Evolutionary conservation across 1,140 invertebrate species (phyloP), one percentile per base, ranked within the genome.

Genomic region (Plodia interpunctella): DNA sequence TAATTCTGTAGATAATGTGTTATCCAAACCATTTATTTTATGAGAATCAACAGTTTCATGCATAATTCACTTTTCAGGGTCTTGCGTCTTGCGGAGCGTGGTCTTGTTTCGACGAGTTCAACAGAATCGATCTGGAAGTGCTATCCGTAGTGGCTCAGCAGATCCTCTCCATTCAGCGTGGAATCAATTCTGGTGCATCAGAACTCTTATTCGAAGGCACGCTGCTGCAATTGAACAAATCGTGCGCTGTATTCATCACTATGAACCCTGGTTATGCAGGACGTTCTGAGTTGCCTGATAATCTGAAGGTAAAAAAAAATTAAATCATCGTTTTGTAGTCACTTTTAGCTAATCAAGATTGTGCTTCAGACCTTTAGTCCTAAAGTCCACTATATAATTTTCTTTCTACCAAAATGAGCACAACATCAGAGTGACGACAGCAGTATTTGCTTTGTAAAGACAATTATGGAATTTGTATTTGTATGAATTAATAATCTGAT

Each of bases 61-160:
- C 9, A 49, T 18, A 17, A 17, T 19, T 49, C n/a, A 59, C 13
- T 44, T 62, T 74, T 38, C 51, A 92, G 94, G 98, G 98, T 61
- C 87, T 99, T 44, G 97, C 97, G 2, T 97, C 97, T 0, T 97
- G 96, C 75, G 98, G 98, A 8, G 97, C 98, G 0, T 99, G 97
- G 97, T 96, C 97, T 0, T 99, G 98, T 85, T 98, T 99, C 79
- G 98, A 99, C 78, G 98, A 99, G 87, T 99, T 99, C 82, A 96
- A 96, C 78, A 92, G 95, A 10, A 96, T 96, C 63, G 94, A 96
- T 74, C 77, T 96, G 30, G 95, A 96, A 85, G 97, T 98, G 38
- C 79, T 98, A 25, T 99, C 97, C 0, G 97, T 99, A 1, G 96
- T 97, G 2, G 96, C 96, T 0, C 96, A 97, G 83, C 96, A 97